A percentile compares a stretch with the other conserved stretches of the same genome.
phyloP scores from a whole-genome alignment of 2,113 vertebrate genomes.

The Hippocampus guttulatus region DNA sequence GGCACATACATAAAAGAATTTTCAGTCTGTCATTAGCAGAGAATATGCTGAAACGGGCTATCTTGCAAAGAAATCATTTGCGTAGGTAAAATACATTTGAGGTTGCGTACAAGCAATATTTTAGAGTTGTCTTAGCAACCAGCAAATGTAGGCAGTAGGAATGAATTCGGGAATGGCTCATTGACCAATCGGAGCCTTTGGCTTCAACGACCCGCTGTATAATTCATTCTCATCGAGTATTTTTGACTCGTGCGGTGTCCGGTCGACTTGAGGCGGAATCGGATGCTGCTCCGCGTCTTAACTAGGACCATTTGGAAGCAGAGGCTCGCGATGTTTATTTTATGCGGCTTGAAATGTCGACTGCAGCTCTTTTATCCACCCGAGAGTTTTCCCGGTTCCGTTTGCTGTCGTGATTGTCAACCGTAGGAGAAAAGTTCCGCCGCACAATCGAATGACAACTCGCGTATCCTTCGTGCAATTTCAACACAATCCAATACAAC shows the following conservation, averaged over 20 bases:
- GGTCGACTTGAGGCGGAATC: conserved; percentile 26
- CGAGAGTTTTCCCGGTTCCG: conserved; percentile 34
- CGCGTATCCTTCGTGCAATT: neutral
- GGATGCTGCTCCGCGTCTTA: conserved; percentile 30
- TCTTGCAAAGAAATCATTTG: no score
- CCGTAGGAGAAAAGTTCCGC: conserved; percentile 10
- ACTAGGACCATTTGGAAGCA: conserved; percentile 29
- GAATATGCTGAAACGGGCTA: neutral
- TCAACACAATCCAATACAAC: neutral
- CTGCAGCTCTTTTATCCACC: conserved; percentile 37
- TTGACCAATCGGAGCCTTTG: conserved; percentile 26
- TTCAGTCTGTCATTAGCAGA: conserved; percentile 4
- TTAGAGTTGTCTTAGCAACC: conserved; percentile 37
- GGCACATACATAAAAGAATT: conserved; percentile 22
- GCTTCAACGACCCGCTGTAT: conserved; percentile 29
- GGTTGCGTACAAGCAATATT: neutral
- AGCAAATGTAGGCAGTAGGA: conserved; percentile 6
- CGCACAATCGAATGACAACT: neutral
- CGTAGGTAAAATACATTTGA: no score
- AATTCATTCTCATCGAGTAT: conserved; percentile 33
- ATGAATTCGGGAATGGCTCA: conserved; percentile 2
- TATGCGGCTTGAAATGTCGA: conserved; percentile 54
- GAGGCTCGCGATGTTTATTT: conserved; percentile 36
- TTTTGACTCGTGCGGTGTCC: conserved; percentile 25
- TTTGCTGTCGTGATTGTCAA: conserved; percentile 19